A percentile compares a stretch with the other conserved stretches of the same genome.
These are phyloP conservation scores for Poeciliopsis prolifica DNA, from an alignment of 2,113 vertebrate species.

Conservation along the genomic window DNA sequence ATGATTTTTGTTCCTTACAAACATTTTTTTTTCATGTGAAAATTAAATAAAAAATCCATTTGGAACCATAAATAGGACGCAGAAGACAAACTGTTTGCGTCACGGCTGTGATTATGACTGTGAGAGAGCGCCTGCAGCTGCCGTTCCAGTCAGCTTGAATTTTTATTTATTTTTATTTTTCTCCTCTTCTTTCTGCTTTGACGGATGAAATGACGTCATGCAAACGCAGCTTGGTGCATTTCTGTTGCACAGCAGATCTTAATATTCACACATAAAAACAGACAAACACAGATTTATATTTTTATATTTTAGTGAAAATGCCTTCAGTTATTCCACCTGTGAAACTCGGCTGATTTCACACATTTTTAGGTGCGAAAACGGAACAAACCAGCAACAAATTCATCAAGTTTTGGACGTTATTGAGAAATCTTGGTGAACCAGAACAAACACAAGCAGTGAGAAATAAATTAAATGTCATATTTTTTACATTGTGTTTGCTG, in stretches of 20 bases:
- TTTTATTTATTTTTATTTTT: conserved; percentile 26
- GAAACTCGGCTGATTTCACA: not conserved
- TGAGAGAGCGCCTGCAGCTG: conserved; percentile 40
- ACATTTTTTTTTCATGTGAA: not conserved
- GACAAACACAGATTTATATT: not conserved
- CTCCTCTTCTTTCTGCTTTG: conserved; percentile 1
- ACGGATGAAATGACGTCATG: conserved; percentile 29
- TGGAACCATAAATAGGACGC: conserved; percentile 35
- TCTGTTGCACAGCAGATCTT: not conserved
- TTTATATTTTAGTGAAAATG: not conserved
- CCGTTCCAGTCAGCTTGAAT: conserved; percentile 29
- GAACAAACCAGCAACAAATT: not conserved
- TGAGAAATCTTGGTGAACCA: not conserved
- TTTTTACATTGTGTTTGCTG: not conserved
- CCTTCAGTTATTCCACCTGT: not conserved
- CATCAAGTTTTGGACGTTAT: not conserved
- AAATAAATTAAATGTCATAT: not conserved
- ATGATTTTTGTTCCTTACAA: not conserved
- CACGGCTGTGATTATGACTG: conserved; percentile 29
- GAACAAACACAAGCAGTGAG: not conserved
- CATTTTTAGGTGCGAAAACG: not conserved
- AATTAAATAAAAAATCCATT: not conserved
- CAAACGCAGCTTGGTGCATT: conserved; percentile 38
- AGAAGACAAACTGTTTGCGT: conserved; percentile 24
- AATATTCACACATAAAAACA: not conserved